Evolutionary conservation across 2,888 invertebrate genomes (phyloP), one percentile per base, ranked within the genome.

Genomic region (Xestoiulus laeticollis): DNA sequence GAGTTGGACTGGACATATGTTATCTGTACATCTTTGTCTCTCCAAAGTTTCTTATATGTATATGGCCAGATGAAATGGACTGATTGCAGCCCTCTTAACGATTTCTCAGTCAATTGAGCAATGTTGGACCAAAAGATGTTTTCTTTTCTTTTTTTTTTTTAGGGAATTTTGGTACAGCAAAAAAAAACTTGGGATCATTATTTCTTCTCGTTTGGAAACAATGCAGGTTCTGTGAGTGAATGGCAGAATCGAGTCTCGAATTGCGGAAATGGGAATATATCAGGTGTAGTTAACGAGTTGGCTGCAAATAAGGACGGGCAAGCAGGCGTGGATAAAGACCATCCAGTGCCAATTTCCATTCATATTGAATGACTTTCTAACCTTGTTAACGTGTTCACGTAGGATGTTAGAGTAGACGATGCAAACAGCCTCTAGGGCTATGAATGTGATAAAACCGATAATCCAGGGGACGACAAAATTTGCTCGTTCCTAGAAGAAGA

Each of bases 341-440:
- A 33, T 38, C 32, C 16, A 14, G 83, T 83, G 32, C 83, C 83
- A 59, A 59, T 59, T 59, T 59, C 59, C 59, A 59, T 59, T 59
- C 59, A 59, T 59, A 59, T 59, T 59, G 59, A 59, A 59, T n/a
- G 59, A 59, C 59, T 59, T 59, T 59, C 59, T 94, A 92, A 96
- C 96, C 93, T 94, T 95, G 93, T 96, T 96, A 90, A 96, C 95
- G 92, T 96, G 96, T 93, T 96, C 96, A 92, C 96, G 94, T 90
- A 96, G 93, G 89, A 96, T 95, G 93, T 96, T 96, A 88, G 96
- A 96, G 92, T 96, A 96, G 88, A 96, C 95, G 95, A 95, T 95
- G 88, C 95, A 95, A 92, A 96, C 95, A 78, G 95, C 95, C 92
- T 96, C 96, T 89, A 96, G 92, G 85, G 96, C 95, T 95, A 95